Base-by-base conservation (phyloP, 64 coral and sea anemone genomes). In the Montipora foliosa region DNA sequence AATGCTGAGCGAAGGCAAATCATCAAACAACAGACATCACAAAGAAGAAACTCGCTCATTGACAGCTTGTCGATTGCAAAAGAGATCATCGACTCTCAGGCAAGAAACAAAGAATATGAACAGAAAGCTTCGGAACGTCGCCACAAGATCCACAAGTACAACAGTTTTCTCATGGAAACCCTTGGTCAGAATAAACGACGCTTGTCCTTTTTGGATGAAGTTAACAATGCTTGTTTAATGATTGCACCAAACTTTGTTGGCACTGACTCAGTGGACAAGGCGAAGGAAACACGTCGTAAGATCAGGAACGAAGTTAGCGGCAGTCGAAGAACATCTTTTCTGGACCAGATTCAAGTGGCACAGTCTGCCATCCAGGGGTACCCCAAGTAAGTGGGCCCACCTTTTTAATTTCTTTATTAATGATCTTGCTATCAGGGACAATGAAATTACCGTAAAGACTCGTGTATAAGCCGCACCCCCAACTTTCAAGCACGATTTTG, bases 311-410 rank as follows among this genome's bases (percentile, higher is more conserved):
- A 22, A 17, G 48, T 45, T 50, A 16, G 46, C 44, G 66, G 66
- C 6, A 86, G 71, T 44, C 67, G 81, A 8, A 86, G 62, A 17
- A 62, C 46, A 48, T 86, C 64, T 15, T 46, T 86, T 45, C 17
- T 22, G 17, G 82, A 86, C 8, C 62, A 70, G 44, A 86, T 86
- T 21, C 37, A 46, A 69, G 44, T 86, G 45, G 82, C 82, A 3
- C 47, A 49, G 64, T 15, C 46, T 13, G 19, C 68, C 44, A 86
- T 86, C 15, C 37, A 37, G 37, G 37, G 37, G 37, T 37, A 37
- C 37, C 37, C 37, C 37, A 37, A 37, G 37, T 37, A 37, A 37
- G 37, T 37, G 37, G 37, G 37, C 37, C 37, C 37, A 37, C 37
- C 37, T 2, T 37, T 37, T 37, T 37, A 37, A 37, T 37, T 37